Conservation (phyloP, 2,113 vertebrate species). For the Vanacampus margaritifer region DNA sequence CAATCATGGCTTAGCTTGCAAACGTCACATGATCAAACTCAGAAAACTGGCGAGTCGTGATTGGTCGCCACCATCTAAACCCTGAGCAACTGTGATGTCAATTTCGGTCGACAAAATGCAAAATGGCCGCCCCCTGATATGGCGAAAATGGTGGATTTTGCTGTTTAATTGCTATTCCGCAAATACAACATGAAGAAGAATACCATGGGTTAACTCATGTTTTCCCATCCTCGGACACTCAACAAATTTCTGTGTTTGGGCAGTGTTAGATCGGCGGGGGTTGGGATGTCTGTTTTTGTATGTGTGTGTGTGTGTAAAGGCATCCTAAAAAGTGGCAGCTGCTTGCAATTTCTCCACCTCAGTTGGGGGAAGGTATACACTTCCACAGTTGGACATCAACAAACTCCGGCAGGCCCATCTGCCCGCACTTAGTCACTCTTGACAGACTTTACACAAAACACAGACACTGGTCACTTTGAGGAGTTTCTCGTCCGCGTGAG, state of each 20-base stretch:
- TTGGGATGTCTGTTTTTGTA: slow-evolving; percentile 21
- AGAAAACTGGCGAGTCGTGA: no score
- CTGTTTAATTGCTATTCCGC: no score
- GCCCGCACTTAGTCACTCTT: slow-evolving; percentile 29
- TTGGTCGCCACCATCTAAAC: no score
- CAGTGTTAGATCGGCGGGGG: slow-evolving; percentile 28
- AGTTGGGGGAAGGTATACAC: slow-evolving; percentile 14
- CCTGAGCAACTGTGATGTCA: no score
- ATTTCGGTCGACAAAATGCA: no score
- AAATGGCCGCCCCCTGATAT: no score
- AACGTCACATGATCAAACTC: no score
- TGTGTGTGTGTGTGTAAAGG: slow-evolving; percentile 28
- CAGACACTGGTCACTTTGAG: not conserved
- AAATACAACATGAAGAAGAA: no score
- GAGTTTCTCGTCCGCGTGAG: slow-evolving; percentile 10
- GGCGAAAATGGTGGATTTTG: no score
- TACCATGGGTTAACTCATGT: not conserved
- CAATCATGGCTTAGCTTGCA: no score
- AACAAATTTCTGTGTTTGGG: slow-evolving; percentile 28
- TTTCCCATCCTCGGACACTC: slow-evolving; percentile 16
- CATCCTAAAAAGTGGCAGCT: slow-evolving; percentile 65
- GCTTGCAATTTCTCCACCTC: slow-evolving; percentile 65
- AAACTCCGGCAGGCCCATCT: slow-evolving; percentile 34
- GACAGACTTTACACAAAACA: slow-evolving; percentile 38
- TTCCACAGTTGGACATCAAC: slow-evolving; percentile 17